Evolutionary conservation across 2,888 invertebrate genomes (phyloP).

Genomic region (Odontomyia ornata): DNA sequence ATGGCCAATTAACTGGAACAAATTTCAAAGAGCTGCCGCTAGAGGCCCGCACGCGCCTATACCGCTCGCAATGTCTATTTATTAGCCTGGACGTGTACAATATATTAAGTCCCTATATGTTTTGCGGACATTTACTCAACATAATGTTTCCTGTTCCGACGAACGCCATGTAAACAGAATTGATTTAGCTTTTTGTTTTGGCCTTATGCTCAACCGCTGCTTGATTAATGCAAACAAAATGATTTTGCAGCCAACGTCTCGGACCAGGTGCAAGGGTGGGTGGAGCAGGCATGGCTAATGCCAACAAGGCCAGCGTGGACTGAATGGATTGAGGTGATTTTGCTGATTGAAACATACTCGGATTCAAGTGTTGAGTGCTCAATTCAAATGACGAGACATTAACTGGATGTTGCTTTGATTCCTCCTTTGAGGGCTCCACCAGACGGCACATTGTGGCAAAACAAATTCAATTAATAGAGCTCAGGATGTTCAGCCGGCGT

Average conservation of each 20-base stretch:
- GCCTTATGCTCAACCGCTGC: not conserved
- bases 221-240: slow-evolving; percentile 11
- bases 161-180: slow-evolving; percentile 1
- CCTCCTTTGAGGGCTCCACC: no score
- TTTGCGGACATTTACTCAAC: not conserved
- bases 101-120: not conserved
- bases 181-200: slow-evolving; percentile 21
- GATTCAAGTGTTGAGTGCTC: not conserved
- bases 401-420: no score
- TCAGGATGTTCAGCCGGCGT: no score
- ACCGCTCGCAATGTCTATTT: not conserved
- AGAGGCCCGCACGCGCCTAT: not conserved
- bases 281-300: not conserved
- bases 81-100: not conserved
- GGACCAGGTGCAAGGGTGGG: not conserved
- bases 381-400: not conserved
- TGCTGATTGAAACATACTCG: slow-evolving; percentile 9
- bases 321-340: not conserved
- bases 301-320: not conserved
- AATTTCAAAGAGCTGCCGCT: not conserved
- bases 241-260: not conserved
- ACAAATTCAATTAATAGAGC: no score
- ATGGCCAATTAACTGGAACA: not conserved
- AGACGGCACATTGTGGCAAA: no score
- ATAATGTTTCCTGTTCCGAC: slow-evolving; percentile 10